Percentiles rank a stretch among this genome's conserved stretches.
Evolutionary conservation across 2,888 invertebrate genomes (phyloP).

Genomic region (Cheilosia vernalis): DNA sequence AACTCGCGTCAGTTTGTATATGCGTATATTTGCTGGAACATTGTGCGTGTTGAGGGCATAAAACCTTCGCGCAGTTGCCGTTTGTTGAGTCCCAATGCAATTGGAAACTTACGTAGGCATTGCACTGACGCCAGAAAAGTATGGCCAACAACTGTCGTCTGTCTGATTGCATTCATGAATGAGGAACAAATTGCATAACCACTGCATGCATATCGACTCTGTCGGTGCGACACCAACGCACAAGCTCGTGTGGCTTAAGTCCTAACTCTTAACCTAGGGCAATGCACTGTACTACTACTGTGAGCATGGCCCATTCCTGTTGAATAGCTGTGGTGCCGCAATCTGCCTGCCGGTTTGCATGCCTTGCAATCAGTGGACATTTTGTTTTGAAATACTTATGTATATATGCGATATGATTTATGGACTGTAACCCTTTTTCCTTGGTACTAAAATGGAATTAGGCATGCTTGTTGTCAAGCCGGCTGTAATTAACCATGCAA

Average conservation of each 20-base stretch:
- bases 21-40: slow-evolving; percentile 17
- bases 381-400: slow-evolving; percentile 26
- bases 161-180: slow-evolving; percentile 69
- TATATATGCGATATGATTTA: slow-evolving; percentile 29
- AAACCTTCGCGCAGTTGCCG: slow-evolving; percentile 24
- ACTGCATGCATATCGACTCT: slow-evolving; percentile 20
- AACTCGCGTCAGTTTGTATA: slow-evolving; percentile 35
- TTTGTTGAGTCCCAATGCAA: slow-evolving; percentile 6
- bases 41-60: slow-evolving; percentile 38
- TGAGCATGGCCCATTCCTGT: slow-evolving; percentile 23
- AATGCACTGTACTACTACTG: slow-evolving; percentile 51
- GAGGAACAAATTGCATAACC: slow-evolving; percentile 72
- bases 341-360: slow-evolving; percentile 11
- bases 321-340: neutral
- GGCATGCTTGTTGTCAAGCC: slow-evolving; percentile 38
- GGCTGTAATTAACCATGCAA: slow-evolving; percentile 51
- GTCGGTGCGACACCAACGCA: slow-evolving; percentile 63
- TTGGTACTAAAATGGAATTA: slow-evolving; percentile 49
- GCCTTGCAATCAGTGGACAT: slow-evolving; percentile 53
- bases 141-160: slow-evolving; percentile 63
- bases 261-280: slow-evolving; percentile 48
- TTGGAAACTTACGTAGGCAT: slow-evolving; percentile 52
- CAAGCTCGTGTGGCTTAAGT: slow-evolving; percentile 14
- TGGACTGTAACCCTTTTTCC: slow-evolving; percentile 9
- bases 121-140: slow-evolving; percentile 61